Evolutionary conservation across 2,888 invertebrate genomes (phyloP).

Genomic region (Torymus aiolomorphi): DNA sequence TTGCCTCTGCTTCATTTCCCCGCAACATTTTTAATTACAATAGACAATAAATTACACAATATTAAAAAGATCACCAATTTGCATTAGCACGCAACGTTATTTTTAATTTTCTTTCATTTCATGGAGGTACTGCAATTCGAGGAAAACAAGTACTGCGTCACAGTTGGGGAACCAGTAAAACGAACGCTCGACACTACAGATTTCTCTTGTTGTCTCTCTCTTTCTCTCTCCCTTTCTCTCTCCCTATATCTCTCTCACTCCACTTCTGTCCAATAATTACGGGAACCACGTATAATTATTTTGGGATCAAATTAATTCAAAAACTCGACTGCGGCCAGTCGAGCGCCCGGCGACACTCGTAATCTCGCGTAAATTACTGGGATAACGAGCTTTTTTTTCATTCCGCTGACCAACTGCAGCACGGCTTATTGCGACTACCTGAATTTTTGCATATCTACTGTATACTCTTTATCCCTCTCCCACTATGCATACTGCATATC

Average conservation of each 20-base stretch:
- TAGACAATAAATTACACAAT: too few species aligned
- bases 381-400: neutral
- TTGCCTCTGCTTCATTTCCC: too few species aligned
- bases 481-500: too few species aligned
- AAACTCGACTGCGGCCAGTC: neutral
- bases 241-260: neutral
- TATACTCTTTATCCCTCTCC: too few species aligned
- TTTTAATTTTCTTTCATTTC: conserved; percentile 17
- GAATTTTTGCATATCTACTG: too few species aligned
- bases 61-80: too few species aligned
- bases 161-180: neutral
- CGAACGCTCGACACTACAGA: neutral
- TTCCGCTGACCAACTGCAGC: neutral
- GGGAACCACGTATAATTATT: conserved; percentile 24
- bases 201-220: neutral
- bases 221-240: neutral
- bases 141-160: neutral
- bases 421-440: too few species aligned
- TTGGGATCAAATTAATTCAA: conserved; percentile 36
- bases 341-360: neutral
- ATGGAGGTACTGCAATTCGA: neutral
- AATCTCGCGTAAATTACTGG: neutral
- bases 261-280: neutral
- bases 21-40: too few species aligned
- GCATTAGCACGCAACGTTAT: neutral